Evolutionary conservation across 2,888 invertebrate genomes (phyloP).

Genomic region (Ormyrus thymus): DNA sequence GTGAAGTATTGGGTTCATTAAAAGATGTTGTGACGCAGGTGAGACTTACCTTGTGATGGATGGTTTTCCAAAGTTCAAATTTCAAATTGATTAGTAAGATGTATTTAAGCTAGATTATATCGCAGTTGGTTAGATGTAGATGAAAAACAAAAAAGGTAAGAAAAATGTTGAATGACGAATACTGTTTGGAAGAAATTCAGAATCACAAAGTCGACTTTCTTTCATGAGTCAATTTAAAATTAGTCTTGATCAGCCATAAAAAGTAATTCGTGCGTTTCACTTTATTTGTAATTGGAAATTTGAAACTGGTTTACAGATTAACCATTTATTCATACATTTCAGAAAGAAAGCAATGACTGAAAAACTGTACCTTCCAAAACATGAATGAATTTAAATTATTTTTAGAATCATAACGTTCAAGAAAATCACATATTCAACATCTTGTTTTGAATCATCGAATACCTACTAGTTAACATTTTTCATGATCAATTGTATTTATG

Average conservation of each 20-base stretch:
- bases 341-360: constrained; percentile 5
- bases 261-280: constrained; percentile 14
- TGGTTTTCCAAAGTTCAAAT: too few species aligned
- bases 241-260: background rate
- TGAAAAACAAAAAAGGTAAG: too few species aligned
- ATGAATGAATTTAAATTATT: background rate
- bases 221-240: constrained; percentile 17
- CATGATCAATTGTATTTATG: constrained; percentile 27
- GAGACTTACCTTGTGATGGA: background rate
- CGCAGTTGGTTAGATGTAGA: too few species aligned
- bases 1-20: background rate
- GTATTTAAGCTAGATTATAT: too few species aligned
- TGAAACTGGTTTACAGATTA: constrained; percentile 36
- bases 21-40: background rate
- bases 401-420: constrained; percentile 1
- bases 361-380: background rate
- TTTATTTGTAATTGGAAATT: constrained; percentile 19
- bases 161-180: too few species aligned
- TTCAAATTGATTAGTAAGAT: too few species aligned
- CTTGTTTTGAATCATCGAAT: background rate
- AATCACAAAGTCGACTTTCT: background rate
- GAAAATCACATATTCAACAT: background rate
- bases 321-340: constrained; percentile 1
- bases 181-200: too few species aligned
- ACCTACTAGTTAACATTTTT: background rate